These are phyloP conservation scores for Monopterus albus DNA, from an alignment of 2,113 vertebrate species.

Conservation along the genomic window DNA sequence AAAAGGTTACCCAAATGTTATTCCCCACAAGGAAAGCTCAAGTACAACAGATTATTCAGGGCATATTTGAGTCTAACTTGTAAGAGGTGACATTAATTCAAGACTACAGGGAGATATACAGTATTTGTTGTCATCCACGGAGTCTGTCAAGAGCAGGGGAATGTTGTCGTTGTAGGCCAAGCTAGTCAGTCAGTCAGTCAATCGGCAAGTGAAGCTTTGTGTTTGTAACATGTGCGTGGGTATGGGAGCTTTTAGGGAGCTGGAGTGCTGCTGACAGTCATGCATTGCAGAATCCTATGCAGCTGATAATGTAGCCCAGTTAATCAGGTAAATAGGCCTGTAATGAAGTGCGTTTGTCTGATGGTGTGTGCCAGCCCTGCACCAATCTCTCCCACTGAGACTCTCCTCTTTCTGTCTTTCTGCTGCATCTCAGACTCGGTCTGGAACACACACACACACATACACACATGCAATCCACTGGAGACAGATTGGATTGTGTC, in stretches of 20 bases:
- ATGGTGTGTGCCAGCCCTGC: constrained; percentile 61
- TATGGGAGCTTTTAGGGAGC: constrained; percentile 23
- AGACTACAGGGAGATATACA: constrained; percentile 51
- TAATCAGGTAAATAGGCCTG: constrained; percentile 79
- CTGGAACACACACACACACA: constrained; percentile 19
- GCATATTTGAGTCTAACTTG: constrained; percentile 49
- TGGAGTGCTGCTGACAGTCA: constrained; percentile 46
- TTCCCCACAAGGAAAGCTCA: constrained; percentile 42
- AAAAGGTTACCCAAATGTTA: constrained; percentile 70
- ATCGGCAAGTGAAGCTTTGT: constrained; percentile 27
- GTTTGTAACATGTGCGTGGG: constrained; percentile 36
- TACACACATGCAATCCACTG: constrained; percentile 50
- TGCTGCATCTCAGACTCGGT: constrained; percentile 1
- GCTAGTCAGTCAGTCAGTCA: constrained; percentile 28
- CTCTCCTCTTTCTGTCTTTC: constrained; percentile 67
- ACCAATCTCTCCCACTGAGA: constrained; percentile 66
- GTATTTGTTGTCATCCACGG: constrained; percentile 59
- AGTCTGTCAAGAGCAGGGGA: constrained; percentile 26
- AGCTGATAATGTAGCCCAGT: constrained; percentile 73
- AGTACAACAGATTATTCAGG: constrained; percentile 47
- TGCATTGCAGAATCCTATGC: constrained; percentile 42
- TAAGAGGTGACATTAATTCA: constrained; percentile 58
- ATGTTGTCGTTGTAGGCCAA: constrained; percentile 13
- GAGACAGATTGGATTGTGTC: constrained; percentile 78
- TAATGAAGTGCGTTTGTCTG: constrained; percentile 77